These are phyloP conservation scores for Myocastor coypus DNA, from an alignment of 2,113 vertebrate genomes.

Conservation along the genomic window DNA sequence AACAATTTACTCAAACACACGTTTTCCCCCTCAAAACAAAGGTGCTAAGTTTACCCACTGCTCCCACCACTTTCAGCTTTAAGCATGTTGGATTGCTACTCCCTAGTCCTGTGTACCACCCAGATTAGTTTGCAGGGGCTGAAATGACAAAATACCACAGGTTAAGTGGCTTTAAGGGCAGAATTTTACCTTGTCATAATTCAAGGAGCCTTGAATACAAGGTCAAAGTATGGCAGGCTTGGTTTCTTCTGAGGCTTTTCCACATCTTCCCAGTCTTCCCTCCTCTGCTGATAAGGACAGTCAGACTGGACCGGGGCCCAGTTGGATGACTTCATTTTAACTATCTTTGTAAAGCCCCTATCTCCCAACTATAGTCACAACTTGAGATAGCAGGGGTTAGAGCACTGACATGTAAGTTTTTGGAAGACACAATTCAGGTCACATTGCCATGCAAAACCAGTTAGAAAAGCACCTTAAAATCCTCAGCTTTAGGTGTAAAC, in stretches of 20 bases:
- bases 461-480: background rate
- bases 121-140: background rate
- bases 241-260: background rate
- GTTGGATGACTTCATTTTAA: background rate
- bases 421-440: background rate
- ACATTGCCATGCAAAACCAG: background rate
- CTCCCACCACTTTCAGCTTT: background rate
- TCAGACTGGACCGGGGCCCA: background rate
- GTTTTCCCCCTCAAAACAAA: background rate
- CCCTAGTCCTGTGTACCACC: too few species aligned
- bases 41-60: background rate
- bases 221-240: background rate
- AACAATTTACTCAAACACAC: background rate
- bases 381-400: background rate
- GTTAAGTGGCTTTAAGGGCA: background rate
- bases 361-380: background rate
- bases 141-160: background rate
- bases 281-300: background rate
- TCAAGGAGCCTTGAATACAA: background rate
- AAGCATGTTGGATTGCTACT: background rate
- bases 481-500: background rate
- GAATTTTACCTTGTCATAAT: background rate
- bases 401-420: background rate
- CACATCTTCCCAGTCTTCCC: background rate
- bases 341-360: background rate